Conservation (phyloP, 2,113 vertebrate species). For the Chascanopsetta lugubris region DNA sequence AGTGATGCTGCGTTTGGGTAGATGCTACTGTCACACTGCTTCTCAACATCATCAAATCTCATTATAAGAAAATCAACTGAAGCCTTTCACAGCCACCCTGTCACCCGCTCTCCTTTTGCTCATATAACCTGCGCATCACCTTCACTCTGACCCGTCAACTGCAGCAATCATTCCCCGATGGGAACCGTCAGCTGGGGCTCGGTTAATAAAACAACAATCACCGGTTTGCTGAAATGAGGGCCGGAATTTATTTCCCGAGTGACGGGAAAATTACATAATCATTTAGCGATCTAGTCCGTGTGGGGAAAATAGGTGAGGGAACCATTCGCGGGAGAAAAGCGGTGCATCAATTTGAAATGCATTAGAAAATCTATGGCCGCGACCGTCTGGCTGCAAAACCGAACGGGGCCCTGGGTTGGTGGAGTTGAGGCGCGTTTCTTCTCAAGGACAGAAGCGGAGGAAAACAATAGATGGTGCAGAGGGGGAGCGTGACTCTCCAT, state of each 20-base stretch:
- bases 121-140: constrained; percentile 36
- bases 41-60: too few relatives aligned
- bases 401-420: neutral
- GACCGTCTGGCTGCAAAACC: constrained; percentile 12
- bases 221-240: constrained; percentile 4
- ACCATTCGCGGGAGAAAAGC: neutral
- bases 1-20: too few relatives aligned
- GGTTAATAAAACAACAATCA: constrained; percentile 29
- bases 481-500: constrained; percentile 71
- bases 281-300: constrained; percentile 3
- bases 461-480: constrained; percentile 67
- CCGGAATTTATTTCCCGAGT: neutral
- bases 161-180: constrained; percentile 51
- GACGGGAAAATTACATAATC: constrained; percentile 12
- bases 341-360: neutral
- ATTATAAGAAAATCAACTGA: neutral
- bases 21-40: too few relatives aligned
- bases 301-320: neutral
- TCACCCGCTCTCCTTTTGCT: constrained; percentile 31
- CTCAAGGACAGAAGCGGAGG: constrained; percentile 52
- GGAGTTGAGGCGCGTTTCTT: constrained; percentile 31
- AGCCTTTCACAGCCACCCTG: neutral
- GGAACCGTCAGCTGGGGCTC: constrained; percentile 45
- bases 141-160: constrained; percentile 32
- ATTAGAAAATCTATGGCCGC: constrained; percentile 19